A percentile compares a stretch with the other conserved stretches of the same genome.
Evolutionary conservation across 2,113 vertebrate genomes (phyloP).

Genomic region (Lycocorax pyrrhopterus): DNA sequence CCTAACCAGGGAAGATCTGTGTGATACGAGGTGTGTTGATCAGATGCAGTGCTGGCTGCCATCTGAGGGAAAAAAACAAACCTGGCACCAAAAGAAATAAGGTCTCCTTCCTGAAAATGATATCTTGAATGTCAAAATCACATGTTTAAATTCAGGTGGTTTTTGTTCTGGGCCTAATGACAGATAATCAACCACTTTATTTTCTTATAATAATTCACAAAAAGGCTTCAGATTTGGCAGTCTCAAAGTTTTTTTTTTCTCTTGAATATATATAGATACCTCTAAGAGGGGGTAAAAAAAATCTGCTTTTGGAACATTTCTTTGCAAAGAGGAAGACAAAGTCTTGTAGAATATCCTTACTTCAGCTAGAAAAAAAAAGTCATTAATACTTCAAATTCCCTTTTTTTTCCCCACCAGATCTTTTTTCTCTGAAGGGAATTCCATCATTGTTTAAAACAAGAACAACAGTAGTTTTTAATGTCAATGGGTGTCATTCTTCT

Average conservation of each 20-base stretch:
- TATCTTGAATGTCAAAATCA: neutral
- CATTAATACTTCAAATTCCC: neutral
- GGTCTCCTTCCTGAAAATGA: neutral
- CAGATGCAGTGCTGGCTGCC: neutral
- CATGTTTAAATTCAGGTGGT: neutral
- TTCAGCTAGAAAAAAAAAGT: neutral
- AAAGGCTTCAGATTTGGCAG: neutral
- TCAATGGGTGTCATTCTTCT: neutral
- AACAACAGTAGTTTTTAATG: neutral
- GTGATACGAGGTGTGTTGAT: neutral
- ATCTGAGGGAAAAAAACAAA: neutral
- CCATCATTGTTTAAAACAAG: neutral
- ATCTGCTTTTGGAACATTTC: neutral
- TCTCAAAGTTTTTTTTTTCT: neutral
- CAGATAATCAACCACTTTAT: neutral
- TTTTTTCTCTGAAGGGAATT: neutral
- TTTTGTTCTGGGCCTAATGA: neutral
- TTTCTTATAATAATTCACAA: neutral
- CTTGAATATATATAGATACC: neutral
- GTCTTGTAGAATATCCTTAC: neutral
- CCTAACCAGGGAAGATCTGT: neutral
- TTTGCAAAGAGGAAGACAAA: neutral
- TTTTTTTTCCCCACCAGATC: neutral
- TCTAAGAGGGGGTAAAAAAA: neutral
- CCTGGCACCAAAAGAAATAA: neutral